A percentile compares a stretch with the other conserved stretches of the same genome.
phyloP scores from a whole-genome alignment of 2,888 invertebrate genomes.

The Agrochola lota region DNA sequence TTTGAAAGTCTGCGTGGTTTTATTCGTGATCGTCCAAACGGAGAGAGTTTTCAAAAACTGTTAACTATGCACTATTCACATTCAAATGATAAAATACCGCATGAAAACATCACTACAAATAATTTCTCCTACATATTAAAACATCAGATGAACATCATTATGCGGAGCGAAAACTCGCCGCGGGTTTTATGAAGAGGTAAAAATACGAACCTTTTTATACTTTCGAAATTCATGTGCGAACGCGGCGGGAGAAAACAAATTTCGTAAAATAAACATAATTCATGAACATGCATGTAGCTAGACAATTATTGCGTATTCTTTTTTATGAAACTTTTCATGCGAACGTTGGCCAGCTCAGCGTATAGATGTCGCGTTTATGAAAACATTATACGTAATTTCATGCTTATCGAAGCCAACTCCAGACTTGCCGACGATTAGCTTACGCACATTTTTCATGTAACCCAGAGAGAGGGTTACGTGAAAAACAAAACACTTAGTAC shows the following conservation, averaged over 20 bases:
- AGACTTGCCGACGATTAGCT: constrained; percentile 7
- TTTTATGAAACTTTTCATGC: constrained; percentile 46
- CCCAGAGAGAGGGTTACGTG: too few species aligned
- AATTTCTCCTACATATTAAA: constrained; percentile 61
- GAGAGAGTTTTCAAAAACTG: background rate
- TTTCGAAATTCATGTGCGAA: constrained; percentile 54
- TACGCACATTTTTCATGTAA: background rate
- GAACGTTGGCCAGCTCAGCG: constrained; percentile 12
- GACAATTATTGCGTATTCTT: constrained; percentile 62
- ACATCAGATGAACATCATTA: constrained; percentile 73
- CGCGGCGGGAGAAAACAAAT: constrained; percentile 57
- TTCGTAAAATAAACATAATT: constrained; percentile 62
- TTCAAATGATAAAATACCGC: background rate
- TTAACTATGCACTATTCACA: background rate
- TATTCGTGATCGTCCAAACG: background rate
- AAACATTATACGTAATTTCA: constrained; percentile 11
- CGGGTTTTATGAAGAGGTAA: constrained; percentile 72
- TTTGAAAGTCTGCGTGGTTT: background rate
- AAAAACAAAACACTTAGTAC: background rate
- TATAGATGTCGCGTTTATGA: constrained; percentile 13
- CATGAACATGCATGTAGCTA: constrained; percentile 55
- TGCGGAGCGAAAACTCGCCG: constrained; percentile 67
- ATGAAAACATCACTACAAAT: constrained; percentile 40
- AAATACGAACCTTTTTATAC: constrained; percentile 69
- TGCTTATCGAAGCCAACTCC: background rate